Percentiles rank a stretch among this genome's conserved stretches.
phyloP scores from a whole-genome alignment of 1,140 invertebrate genomes.

The Gerris buenoi region DNA sequence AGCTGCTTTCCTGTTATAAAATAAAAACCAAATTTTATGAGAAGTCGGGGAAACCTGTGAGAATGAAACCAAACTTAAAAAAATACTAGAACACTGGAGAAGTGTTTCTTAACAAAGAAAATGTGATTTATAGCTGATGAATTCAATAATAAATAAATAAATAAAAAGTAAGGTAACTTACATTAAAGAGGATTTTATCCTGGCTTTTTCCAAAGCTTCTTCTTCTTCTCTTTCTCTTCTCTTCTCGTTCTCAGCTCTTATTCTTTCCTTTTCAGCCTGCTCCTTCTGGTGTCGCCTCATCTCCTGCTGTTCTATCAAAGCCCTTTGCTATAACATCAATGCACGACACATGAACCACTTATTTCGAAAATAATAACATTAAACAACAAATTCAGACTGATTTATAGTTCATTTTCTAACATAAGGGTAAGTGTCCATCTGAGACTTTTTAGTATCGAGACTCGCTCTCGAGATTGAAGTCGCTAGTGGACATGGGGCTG shows the following conservation, averaged over 20 bases:
- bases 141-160: no score
- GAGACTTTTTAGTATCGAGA: no score
- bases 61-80: neutral
- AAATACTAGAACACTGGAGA: no score
- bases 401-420: neutral
- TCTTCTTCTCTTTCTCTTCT: slow-evolving; percentile 64
- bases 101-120: no score
- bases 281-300: slow-evolving; percentile 61
- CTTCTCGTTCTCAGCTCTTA: slow-evolving; percentile 61
- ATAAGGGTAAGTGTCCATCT: no score
- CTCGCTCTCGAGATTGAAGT: no score
- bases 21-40: neutral
- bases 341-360: slow-evolving; percentile 20
- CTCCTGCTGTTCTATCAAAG: slow-evolving; percentile 66
- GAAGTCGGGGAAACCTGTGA: no score
- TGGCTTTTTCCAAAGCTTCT: slow-evolving; percentile 51
- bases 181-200: slow-evolving; percentile 31
- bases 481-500: no score
- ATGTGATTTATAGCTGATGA: no score
- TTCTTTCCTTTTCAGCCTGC: slow-evolving; percentile 62
- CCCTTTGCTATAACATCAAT: slow-evolving; percentile 55
- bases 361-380: slow-evolving; percentile 9
- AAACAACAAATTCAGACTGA: slow-evolving; percentile 2
- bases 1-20: slow-evolving; percentile 36
- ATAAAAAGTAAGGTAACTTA: no score